A percentile compares a stretch with the other conserved stretches of the same genome.
Evolutionary conservation across 2,113 vertebrate genomes (phyloP).

Genomic region (Cranoglanis bouderius): DNA sequence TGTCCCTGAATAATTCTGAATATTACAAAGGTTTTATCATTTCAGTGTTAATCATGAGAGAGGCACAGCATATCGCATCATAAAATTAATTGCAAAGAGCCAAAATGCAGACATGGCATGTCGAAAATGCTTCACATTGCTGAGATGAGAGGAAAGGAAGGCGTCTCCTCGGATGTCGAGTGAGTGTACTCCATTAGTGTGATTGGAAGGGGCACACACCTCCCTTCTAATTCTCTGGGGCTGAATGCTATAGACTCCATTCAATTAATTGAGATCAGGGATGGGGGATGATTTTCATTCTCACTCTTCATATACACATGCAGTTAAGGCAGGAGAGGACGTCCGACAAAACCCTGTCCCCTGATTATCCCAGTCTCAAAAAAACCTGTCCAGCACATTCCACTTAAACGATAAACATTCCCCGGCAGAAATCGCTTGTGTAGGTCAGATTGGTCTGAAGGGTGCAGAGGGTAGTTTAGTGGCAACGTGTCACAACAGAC

Average conservation of each 20-base stretch:
- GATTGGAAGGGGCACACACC: slow-evolving; percentile 30
- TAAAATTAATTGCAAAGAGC: slow-evolving; percentile 5
- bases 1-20: background rate
- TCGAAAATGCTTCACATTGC: background rate
- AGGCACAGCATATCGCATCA: background rate
- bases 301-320: background rate
- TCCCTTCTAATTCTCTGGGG: slow-evolving; percentile 18
- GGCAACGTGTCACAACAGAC: background rate
- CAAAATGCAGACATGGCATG: slow-evolving; percentile 2
- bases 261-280: slow-evolving; percentile 19
- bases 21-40: background rate
- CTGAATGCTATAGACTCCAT: slow-evolving; percentile 24
- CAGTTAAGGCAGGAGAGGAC: background rate
- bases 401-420: background rate
- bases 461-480: background rate
- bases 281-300: background rate
- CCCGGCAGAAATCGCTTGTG: background rate
- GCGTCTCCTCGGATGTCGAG: background rate
- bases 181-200: slow-evolving; percentile 40
- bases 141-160: background rate
- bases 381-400: background rate
- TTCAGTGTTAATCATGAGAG: background rate
- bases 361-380: background rate
- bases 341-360: background rate
- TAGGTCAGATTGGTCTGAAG: background rate